These are phyloP conservation scores for Rhea americana DNA, from an alignment of 2,113 vertebrate species.

Conservation along the genomic window DNA sequence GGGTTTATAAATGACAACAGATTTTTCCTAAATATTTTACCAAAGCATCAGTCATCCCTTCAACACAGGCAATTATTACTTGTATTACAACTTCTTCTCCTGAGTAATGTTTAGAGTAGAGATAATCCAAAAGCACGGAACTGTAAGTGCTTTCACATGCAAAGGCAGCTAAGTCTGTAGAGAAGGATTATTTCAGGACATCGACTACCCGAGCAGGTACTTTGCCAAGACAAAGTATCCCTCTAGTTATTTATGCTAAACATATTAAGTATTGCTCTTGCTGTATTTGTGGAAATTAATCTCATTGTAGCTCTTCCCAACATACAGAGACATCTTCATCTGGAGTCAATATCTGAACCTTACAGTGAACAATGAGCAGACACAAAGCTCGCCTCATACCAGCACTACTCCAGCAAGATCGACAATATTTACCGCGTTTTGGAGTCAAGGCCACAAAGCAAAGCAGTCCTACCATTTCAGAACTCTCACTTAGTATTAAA, in stretches of 20 bases:
- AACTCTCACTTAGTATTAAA: neutral
- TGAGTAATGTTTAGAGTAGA: neutral
- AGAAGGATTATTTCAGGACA: fast-evolving
- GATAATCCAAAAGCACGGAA: fast-evolving
- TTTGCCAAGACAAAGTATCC: neutral
- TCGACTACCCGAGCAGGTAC: neutral
- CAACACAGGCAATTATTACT: neutral
- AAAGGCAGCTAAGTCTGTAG: neutral
- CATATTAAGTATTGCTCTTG: fast-evolving
- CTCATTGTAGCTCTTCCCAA: neutral
- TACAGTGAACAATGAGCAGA: fast-evolving
- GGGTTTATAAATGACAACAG: neutral
- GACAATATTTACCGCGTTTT: fast-evolving
- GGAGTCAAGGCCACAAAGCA: neutral
- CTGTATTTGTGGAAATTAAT: too few species aligned
- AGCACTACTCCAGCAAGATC: fast-evolving
- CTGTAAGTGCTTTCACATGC: neutral
- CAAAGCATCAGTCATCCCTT: neutral
- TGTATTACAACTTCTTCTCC: neutral
- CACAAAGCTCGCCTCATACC: neutral
- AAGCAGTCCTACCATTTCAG: neutral
- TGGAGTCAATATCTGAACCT: fast-evolving
- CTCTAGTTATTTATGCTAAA: neutral
- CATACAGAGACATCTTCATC: neutral
- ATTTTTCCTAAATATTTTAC: neutral